Evolutionary conservation across 2,797 vertebrate genomes (phyloP), one percentile per base, ranked within the genome.

Genomic region (Lepilemur septentrionalis): DNA sequence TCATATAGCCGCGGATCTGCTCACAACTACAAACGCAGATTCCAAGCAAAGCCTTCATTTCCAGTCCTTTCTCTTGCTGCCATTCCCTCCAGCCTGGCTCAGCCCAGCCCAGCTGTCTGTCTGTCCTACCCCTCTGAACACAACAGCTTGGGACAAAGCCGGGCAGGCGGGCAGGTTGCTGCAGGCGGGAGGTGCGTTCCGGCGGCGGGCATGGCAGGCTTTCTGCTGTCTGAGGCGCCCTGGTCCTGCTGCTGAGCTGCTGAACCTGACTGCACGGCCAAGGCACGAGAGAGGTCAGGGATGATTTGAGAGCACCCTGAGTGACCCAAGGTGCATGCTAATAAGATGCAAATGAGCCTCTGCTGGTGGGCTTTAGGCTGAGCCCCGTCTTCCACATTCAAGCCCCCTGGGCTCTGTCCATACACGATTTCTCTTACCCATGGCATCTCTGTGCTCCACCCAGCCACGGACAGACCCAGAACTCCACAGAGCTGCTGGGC

Each of bases 151-250:
- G 65, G 87, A 93, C 83, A 89, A 48, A 96, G 82, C 89, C 4
- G 6, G 75, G 94, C 92, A 88, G 90, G 86, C 9, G 1, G 65
- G 81, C 95, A 96, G 93, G 97, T 83, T 91, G 43, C 2, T 13
- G 95, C 96, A 97, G 79, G 89, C 30, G 48, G 73, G 52, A 95
- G 61, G 25, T 2, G 89, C 8, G 9, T 78, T 72, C 76, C 2
- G 75, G 65, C 76, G 23, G 52, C 5, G 23, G 70, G 41, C 73
- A 67, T 67, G 57, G 35, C 28, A 28, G 67, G 72, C 28, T n/a
- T 61, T 69, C 78, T 0, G 11, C 72, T 55, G 2, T 38, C 30
- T 35, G 67, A 72, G 69, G 80, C 30, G 23, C 65, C 38, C 38
- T 10, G 0, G 79, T 78, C 48, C 76, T 91, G 69, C 69, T 23